Evolutionary conservation across 1,140 invertebrate genomes (phyloP).

Genomic region (Nilaparvata lugens): DNA sequence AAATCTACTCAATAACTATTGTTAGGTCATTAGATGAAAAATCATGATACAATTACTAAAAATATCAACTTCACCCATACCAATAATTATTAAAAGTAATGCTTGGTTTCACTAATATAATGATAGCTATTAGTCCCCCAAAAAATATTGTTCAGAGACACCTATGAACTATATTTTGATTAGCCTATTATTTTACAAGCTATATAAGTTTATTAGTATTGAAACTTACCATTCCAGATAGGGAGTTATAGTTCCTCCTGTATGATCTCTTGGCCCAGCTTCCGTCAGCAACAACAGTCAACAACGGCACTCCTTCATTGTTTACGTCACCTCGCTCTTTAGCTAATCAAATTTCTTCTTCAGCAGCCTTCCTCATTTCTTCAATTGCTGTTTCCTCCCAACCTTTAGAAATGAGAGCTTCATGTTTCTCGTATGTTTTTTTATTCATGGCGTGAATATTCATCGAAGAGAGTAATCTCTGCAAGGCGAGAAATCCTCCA

Average conservation of each 20-base stretch:
- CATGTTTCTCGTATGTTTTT: constrained; percentile 21
- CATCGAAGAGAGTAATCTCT: constrained; percentile 26
- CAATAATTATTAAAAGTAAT: too few relatives aligned
- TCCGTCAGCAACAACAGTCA: constrained; percentile 32
- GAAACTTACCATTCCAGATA: constrained; percentile 26
- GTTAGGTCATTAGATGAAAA: too few relatives aligned
- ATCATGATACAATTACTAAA: too few relatives aligned
- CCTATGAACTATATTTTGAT: too few relatives aligned
- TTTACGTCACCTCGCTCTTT: constrained; percentile 28
- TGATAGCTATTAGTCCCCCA: too few relatives aligned
- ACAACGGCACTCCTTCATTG: constrained; percentile 30
- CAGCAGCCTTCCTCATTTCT: constrained; percentile 29
- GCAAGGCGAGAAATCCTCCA: constrained; percentile 25
- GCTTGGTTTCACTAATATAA: too few relatives aligned
- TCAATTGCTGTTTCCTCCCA: constrained; percentile 21
- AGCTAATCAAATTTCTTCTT: constrained; percentile 29
- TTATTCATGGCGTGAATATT: constrained; percentile 27
- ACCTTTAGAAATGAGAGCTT: constrained; percentile 13
- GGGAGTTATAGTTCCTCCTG: constrained; percentile 28
- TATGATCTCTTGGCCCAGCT: constrained; percentile 32
- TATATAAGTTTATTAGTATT: background rate
- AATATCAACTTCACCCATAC: too few relatives aligned
- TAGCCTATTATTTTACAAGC: background rate
- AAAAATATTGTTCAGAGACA: too few relatives aligned
- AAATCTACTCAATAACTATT: too few relatives aligned